phyloP scores from a whole-genome alignment of 2,888 invertebrate genomes.

The Venusia cambrica region DNA sequence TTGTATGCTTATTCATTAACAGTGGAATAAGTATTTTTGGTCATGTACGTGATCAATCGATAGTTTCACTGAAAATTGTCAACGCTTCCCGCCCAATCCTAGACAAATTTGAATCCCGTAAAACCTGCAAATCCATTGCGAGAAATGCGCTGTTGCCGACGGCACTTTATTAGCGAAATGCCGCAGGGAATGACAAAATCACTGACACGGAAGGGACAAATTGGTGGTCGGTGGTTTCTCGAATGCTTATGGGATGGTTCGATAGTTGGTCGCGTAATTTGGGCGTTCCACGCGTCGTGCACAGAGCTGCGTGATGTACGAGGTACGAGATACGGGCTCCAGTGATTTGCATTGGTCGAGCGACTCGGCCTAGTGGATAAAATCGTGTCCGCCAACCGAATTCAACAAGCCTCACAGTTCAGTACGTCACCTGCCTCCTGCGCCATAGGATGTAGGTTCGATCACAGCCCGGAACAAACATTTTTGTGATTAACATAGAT shows the following conservation, averaged over 20 bases:
- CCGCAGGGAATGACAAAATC: conserved; percentile 54
- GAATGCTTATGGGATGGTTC: conserved; percentile 54
- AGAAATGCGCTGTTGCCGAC: conserved; percentile 37
- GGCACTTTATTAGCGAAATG: conserved; percentile 47
- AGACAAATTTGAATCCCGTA: conserved; percentile 7
- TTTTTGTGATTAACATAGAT: too few species aligned
- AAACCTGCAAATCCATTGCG: conserved; percentile 44
- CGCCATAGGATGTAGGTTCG: too few species aligned
- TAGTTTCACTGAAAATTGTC: too few species aligned
- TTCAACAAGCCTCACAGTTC: background rate
- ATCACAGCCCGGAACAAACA: too few species aligned
- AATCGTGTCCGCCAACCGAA: conserved; percentile 10
- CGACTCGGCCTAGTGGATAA: conserved; percentile 13
- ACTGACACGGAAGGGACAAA: conserved; percentile 68
- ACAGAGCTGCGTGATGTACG: conserved; percentile 49
- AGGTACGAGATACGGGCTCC: conserved; percentile 46
- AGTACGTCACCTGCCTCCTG: too few species aligned
- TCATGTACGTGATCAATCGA: too few species aligned
- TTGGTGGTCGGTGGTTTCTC: conserved; percentile 56
- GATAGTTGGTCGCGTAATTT: conserved; percentile 58
- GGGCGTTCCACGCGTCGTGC: conserved; percentile 50
- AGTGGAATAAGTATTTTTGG: too few species aligned
- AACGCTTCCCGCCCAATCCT: conserved; percentile 1
- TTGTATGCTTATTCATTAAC: too few species aligned
- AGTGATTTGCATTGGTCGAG: conserved; percentile 23